phyloP scores from a whole-genome alignment of 2,888 invertebrate species.

The Mesochorus sp. region DNA sequence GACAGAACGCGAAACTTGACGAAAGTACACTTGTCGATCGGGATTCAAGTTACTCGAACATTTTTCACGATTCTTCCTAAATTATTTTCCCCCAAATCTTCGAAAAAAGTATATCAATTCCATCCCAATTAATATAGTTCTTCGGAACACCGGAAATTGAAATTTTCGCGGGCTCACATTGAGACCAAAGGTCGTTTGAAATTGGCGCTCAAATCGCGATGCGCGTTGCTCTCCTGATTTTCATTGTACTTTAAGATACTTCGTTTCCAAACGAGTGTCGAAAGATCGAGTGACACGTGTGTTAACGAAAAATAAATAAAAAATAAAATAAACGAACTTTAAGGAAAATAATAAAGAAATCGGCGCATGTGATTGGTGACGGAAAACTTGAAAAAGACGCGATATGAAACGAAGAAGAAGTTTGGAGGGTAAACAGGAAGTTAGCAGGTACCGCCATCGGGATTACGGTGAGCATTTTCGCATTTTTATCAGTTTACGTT shows the following conservation, averaged over 20 bases:
- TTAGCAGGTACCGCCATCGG: slow-evolving; percentile 64
- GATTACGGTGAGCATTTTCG: slow-evolving; percentile 70
- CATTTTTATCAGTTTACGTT: background rate
- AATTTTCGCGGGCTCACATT: no score
- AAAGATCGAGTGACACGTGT: no score
- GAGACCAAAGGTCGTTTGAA: no score
- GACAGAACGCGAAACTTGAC: slow-evolving; percentile 54
- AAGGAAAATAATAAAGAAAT: background rate
- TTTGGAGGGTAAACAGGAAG: slow-evolving; percentile 61
- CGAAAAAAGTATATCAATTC: background rate
- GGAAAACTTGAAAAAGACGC: background rate
- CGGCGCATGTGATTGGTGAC: background rate
- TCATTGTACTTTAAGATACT: no score
- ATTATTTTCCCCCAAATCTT: background rate
- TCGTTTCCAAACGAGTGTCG: no score
- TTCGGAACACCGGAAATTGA: no score
- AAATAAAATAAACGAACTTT: background rate
- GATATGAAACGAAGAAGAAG: slow-evolving; percentile 70
- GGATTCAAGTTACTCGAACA: slow-evolving; percentile 32
- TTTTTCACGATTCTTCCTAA: background rate
- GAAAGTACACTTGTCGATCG: slow-evolving; percentile 15
- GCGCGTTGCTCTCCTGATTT: no score
- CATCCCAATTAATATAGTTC: no score
- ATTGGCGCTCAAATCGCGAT: no score
- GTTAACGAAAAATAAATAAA: no score